Base-by-base conservation (phyloP, 2,888 invertebrate species). In the Tanypteryx hageni region DNA sequence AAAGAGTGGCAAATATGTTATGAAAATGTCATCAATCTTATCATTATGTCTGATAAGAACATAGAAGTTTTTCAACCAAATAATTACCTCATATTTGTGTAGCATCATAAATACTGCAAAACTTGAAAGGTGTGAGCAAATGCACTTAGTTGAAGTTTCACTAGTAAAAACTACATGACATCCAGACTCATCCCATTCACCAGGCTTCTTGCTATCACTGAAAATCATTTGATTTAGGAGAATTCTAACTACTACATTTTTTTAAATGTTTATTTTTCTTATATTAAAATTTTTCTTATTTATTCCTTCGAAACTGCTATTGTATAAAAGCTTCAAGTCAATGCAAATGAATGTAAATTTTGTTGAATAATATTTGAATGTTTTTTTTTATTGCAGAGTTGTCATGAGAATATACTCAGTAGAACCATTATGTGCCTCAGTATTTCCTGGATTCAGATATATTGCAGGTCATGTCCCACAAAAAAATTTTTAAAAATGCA, bases 31-130 rank as follows among this genome's bases (percentile, higher is more conserved):
- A 44, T 5, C 1, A 44, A 44, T n/a, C n/a, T n/a, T n/a, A n/a
- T n/a, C n/a, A n/a, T 44, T 44, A 44, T 44, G 44, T 76, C 27
- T 11, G 22, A 76, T 13, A 76, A 18, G 8, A 56, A 58, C 22
- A 9, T 57, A 22, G 13, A 27, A 13, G 9, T 10, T 11, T 76
- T 8, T 31, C 16, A 22, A 82, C 31, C 14, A 85, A 83, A 5
- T 81, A 92, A 93, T 91, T 94, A 94, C 94, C 89, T 94, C 93
- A 92, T 94, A 94, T 61, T 94, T 93, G 86, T 94, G 94, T 10
- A 94, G 93, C 93, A 95, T 95, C 94, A 95, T 95, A 56, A 95
- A 93, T 56, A 95, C 94, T 56, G 95, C 95, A 94, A 95, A 95
- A 92, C 94, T 94, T 7, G 95, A 95, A 91, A 95, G 93, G 93